Evolutionary conservation across 92 coral and sea anemone genomes (phyloP).

Genomic region (Epizoanthus scotinus): DNA sequence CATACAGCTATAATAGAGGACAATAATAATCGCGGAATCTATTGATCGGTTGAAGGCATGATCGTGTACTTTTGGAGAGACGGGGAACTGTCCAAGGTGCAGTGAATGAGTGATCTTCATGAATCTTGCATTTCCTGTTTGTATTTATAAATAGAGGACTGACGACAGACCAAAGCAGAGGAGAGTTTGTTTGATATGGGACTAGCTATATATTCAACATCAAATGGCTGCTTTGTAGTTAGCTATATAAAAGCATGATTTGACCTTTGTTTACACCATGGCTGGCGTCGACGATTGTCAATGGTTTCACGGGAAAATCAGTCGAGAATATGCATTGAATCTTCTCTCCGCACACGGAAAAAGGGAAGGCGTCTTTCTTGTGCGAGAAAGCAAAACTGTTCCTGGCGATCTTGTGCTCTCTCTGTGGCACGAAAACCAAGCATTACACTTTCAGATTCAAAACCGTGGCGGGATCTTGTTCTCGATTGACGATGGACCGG

Average conservation of each 20-base stretch:
- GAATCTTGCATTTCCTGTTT: constrained; percentile 36
- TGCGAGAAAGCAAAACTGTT: constrained; percentile 83
- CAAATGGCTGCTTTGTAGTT: background rate
- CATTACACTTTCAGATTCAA: constrained; percentile 93
- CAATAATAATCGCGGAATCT: background rate
- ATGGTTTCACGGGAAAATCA: constrained; percentile 93
- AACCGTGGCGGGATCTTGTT: constrained; percentile 86
- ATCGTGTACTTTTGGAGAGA: constrained; percentile 17
- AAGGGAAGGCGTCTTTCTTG: constrained; percentile 92
- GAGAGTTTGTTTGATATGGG: background rate
- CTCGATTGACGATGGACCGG: constrained; percentile 96
- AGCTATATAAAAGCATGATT: constrained; percentile 12
- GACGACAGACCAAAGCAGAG: constrained; percentile 24
- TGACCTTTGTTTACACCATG: constrained; percentile 28
- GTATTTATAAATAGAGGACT: constrained; percentile 6
- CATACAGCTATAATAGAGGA: background rate
- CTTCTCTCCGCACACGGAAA: constrained; percentile 80
- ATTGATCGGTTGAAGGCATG: background rate
- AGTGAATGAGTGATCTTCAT: constrained; percentile 15
- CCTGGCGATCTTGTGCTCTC: constrained; percentile 92
- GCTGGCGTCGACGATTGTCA: constrained; percentile 54
- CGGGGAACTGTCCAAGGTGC: background rate
- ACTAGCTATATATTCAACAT: background rate
- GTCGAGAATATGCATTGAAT: constrained; percentile 87
- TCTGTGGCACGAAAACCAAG: constrained; percentile 87